Evolutionary conservation across 2,113 vertebrate species (phyloP).

Genomic region (Sclerurus mexicanus): DNA sequence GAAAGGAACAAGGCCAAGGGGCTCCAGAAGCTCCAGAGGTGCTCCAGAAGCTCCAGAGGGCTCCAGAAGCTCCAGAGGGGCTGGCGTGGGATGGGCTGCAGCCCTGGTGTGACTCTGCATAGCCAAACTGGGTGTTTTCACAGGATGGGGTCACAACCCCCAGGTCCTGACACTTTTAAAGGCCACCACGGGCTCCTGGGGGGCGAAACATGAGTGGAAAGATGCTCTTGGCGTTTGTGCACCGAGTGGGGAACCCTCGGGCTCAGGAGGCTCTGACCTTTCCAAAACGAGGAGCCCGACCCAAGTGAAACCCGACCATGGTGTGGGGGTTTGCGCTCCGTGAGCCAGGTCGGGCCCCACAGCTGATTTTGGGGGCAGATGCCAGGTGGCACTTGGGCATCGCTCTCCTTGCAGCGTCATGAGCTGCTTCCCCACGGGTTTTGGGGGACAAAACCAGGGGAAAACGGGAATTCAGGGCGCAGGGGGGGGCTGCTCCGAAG

Average conservation of each 20-base stretch:
- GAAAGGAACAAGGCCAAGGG: accelerated
- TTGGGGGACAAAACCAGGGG: too few species aligned
- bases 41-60: not conserved
- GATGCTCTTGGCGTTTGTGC: not conserved
- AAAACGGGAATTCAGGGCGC: not conserved
- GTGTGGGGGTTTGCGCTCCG: accelerated
- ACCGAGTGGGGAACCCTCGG: not conserved
- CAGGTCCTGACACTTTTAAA: not conserved
- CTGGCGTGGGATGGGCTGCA: not conserved
- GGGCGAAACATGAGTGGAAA: accelerated
- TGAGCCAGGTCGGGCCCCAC: not conserved
- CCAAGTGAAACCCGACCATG: too few species aligned
- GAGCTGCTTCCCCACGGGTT: accelerated
- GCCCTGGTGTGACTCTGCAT: not conserved
- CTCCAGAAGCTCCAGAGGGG: too few species aligned
- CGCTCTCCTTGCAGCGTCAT: accelerated
- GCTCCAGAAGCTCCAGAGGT: not conserved
- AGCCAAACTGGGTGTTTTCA: accelerated
- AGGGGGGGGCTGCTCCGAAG: not conserved
- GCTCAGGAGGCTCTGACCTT: not conserved
- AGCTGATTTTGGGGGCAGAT: not conserved
- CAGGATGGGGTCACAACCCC: accelerated
- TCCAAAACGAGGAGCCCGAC: not conserved
- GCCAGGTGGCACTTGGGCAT: not conserved
- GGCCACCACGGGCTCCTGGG: accelerated